Evolutionary conservation across 2,888 invertebrate species (phyloP), one percentile per base, ranked within the genome.

Genomic region (Andricus curvator): DNA sequence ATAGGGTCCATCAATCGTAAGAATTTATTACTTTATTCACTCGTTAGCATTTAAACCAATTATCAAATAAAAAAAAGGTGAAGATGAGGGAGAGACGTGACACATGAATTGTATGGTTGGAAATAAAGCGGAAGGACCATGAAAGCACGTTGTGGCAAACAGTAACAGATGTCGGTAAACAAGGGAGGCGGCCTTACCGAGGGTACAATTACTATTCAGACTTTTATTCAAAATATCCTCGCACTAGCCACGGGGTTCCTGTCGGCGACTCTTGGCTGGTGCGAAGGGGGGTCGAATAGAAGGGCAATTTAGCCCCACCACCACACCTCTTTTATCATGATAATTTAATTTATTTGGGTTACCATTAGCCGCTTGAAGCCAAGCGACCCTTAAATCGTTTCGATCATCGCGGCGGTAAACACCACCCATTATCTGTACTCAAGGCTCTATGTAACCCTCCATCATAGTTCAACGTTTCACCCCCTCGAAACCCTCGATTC

Each of bases 161-260:
- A 86, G 90, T 91, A 91, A 92, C 92, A 92, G 92, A 92, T 92
- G 92, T 92, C 87, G 86, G 89, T 90, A 91, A 92, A 92, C 90
- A 91, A 89, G 90, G 86, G 89, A 91, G 91, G 89, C 88, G 88
- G 88, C 87, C 76, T 88, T 91, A 90, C 91, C 89, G 89, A 91
- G 90, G 91, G 91, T 90, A 90, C 91, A 91, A 91, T 91, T 87
- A 88, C 88, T 86, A 89, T 90, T 89, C 87, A 86, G 86, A 85
- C 88, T 89, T 86, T 88, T 88, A 85, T 87, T 82, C 80, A 82
- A 80, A 83, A 84, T 82, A 82, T 84, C 79, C 85, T 84, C 81
- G 80, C 80, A 68, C 74, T 74, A 74, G 74, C 74, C 51, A 74
- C 56, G 74, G 74, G 74, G 56, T 77, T 81, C 76, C 78, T 80